Percentiles rank a stretch among this genome's conserved stretches.
Conservation (phyloP, 2,113 vertebrate genomes). For the Alosa alosa region DNA sequence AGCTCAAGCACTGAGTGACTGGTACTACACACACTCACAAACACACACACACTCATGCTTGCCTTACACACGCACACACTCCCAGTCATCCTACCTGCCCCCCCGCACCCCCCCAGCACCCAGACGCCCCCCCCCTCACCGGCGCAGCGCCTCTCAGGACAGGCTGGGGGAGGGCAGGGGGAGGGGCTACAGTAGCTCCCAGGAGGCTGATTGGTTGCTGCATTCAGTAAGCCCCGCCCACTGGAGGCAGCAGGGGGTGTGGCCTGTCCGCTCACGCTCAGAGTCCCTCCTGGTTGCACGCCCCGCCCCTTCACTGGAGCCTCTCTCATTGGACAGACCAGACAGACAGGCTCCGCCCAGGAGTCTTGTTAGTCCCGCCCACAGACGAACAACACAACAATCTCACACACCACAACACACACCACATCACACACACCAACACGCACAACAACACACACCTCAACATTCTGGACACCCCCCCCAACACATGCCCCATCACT, state of each 20-base stretch:
- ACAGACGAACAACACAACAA: slow-evolving; percentile 37
- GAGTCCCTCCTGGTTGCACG: slow-evolving; percentile 74
- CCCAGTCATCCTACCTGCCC: slow-evolving; percentile 71
- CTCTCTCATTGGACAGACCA: slow-evolving; percentile 68
- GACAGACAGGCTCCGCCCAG: slow-evolving; percentile 66
- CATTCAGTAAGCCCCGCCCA: slow-evolving; percentile 65
- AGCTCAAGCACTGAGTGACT: slow-evolving; percentile 87
- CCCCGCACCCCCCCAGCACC: slow-evolving; percentile 72
- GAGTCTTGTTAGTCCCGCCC: slow-evolving; percentile 45
- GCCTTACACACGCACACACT: neutral
- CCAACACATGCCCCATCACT: neutral
- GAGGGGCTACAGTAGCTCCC: slow-evolving; percentile 90
- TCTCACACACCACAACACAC: slow-evolving; percentile 33
- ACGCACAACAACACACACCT: neutral
- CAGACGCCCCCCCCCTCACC: slow-evolving; percentile 77
- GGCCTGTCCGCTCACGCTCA: slow-evolving; percentile 73
- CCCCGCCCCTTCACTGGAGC: slow-evolving; percentile 53
- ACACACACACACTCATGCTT: neutral
- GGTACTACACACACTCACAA: slow-evolving; percentile 71
- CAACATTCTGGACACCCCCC: neutral
- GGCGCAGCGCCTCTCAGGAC: slow-evolving; percentile 91
- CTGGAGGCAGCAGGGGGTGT: slow-evolving; percentile 37
- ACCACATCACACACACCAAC: slow-evolving; percentile 11
- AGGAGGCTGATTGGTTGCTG: slow-evolving; percentile 77
- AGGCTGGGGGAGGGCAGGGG: slow-evolving; percentile 76